Percentiles rank a stretch among this genome's conserved stretches.
Conservation (phyloP, 2,113 vertebrate species). For the Heteronetta atricapilla region DNA sequence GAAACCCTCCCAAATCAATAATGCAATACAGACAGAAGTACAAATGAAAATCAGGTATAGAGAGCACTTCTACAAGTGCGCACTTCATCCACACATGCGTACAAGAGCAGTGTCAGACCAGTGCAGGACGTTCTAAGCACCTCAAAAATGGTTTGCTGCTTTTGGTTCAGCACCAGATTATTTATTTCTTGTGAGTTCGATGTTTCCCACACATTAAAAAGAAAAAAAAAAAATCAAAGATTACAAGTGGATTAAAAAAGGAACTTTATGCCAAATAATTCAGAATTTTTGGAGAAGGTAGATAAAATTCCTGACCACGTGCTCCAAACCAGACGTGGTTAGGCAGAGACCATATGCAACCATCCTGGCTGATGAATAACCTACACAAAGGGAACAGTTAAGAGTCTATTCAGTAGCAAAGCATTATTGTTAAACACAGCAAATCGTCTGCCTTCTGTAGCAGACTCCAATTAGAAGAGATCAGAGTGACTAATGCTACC, state of each 20-base stretch:
- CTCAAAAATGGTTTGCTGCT: background rate
- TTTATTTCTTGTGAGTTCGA: background rate
- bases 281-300: background rate
- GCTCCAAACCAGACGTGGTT: background rate
- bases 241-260: background rate
- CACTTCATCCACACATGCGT: background rate
- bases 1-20: slow-evolving; percentile 26
- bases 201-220: background rate
- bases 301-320: background rate
- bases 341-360: slow-evolving; percentile 19
- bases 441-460: background rate
- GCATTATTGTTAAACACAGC: background rate
- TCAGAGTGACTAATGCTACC: background rate
- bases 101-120: background rate
- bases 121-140: background rate
- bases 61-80: background rate
- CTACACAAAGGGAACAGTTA: slow-evolving; percentile 30
- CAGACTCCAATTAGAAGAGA: background rate
- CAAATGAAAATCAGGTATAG: background rate
- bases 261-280: background rate
- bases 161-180: background rate
- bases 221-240: background rate
- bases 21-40: background rate
- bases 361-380: slow-evolving; percentile 2
- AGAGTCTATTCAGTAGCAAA: background rate